Evolutionary conservation across 1,140 invertebrate genomes (phyloP), one percentile per base, ranked within the genome.

Genomic region (Lepidurus apus): DNA sequence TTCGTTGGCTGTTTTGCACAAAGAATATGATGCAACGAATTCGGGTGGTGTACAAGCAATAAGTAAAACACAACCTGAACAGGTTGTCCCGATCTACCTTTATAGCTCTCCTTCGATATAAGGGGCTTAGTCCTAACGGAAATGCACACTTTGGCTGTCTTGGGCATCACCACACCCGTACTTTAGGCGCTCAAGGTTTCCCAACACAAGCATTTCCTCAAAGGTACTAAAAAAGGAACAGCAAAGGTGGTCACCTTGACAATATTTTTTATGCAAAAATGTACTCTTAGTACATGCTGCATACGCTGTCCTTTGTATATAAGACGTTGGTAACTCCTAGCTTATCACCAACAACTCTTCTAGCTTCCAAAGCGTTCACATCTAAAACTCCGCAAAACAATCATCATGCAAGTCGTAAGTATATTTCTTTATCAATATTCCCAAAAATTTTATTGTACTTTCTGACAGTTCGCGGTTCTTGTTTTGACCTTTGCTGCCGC

Each of bases 401-500:
- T 47, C 76, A 77, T 47, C 76, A 77, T 77, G 76, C 42, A 77
- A 77, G 76, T 77, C 76, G 76, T 77, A 77, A 77, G 42, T 75
- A 43, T 75, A 34, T 34, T 34, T 3, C 26, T 34, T 34, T 34
- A 34, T 34, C 1, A 34, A 34, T 34, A 26, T 34, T 34, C 2
- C 26, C 2, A 1, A 34, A 9, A 43, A 10, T 34, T 8, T 26
- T 47, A n/a, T 79, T 74, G 34, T 13, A 34, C 2, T 34, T 34
- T 34, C 75, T 2, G 26, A 34, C 26, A 80, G 79, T 42, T 83
- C 77, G 76, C 80, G 73, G 81, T 80, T 77, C 76, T 83, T 44
- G 45, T 82, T 13, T 80, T 80, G 53, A 13, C 81, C 65, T 76
- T 82, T 13, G 81, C 81, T 53, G 81, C 78, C 53, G 82, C 81